A percentile compares a stretch with the other conserved stretches of the same genome.
These are phyloP conservation scores for Spisula solida DNA, from an alignment of 2,888 invertebrate species.

Conservation along the genomic window DNA sequence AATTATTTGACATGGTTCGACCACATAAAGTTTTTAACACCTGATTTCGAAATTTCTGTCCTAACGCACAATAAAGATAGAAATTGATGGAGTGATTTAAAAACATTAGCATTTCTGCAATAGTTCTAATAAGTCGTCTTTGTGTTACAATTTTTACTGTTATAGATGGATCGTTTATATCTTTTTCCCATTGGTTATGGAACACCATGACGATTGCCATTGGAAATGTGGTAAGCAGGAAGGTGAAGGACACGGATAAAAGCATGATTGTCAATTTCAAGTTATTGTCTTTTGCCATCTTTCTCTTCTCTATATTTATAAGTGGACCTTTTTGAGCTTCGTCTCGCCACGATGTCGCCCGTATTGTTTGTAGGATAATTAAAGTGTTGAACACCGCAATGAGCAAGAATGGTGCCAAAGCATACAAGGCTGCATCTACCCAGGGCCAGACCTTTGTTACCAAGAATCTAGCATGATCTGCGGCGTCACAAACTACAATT, in stretches of 20 bases:
- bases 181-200: conserved; percentile 70
- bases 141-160: conserved; percentile 57
- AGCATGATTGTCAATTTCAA: conserved; percentile 80
- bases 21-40: conserved; percentile 75
- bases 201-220: conserved; percentile 79
- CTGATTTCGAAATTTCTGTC: conserved; percentile 81
- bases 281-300: conserved; percentile 67
- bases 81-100: conserved; percentile 86
- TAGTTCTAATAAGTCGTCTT: conserved; percentile 77
- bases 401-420: conserved; percentile 82
- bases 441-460: conserved; percentile 84
- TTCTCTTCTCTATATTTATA: conserved; percentile 61
- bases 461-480: conserved; percentile 61
- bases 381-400: conserved; percentile 83
- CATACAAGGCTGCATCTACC: conserved; percentile 86
- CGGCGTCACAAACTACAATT: conserved; percentile 72
- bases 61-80: conserved; percentile 82
- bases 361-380: conserved; percentile 84
- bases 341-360: conserved; percentile 72
- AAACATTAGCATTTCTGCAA: conserved; percentile 85
- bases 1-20: conserved; percentile 64
- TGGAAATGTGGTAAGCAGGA: conserved; percentile 85
- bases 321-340: conserved; percentile 65
- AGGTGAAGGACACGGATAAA: conserved; percentile 84
- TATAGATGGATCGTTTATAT: conserved; percentile 47